Evolutionary conservation across 2,113 vertebrate genomes (phyloP).

Genomic region (Acrocephalus arundinaceus): DNA sequence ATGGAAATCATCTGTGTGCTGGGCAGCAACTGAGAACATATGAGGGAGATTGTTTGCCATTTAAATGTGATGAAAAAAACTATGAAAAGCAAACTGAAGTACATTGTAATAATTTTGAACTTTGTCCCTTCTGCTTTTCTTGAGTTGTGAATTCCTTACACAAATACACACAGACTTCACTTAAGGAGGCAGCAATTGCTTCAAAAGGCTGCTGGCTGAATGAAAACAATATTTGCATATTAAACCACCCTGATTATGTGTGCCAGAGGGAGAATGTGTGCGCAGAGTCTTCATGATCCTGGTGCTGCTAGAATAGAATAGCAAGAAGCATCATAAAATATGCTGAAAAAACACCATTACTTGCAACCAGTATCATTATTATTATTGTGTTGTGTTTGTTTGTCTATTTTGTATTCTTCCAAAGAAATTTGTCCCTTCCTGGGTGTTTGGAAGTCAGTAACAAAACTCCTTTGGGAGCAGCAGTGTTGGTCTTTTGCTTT

Average conservation of each 20-base stretch:
- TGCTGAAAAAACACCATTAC: neutral
- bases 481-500: neutral
- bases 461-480: neutral
- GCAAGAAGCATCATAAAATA: neutral
- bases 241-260: neutral
- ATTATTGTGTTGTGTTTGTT: neutral
- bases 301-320: neutral
- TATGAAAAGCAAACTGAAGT: neutral
- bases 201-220: neutral
- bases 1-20: neutral
- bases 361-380: neutral
- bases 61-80: neutral
- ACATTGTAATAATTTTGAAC: neutral
- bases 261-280: neutral
- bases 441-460: neutral
- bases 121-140: neutral
- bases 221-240: neutral
- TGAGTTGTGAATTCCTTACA: neutral
- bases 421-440: neutral
- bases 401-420: neutral
- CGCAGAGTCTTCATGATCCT: neutral
- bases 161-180: neutral
- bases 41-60: neutral
- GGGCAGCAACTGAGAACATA: neutral
- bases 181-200: neutral